phyloP scores from a whole-genome alignment of 1,140 invertebrate genomes.

The Neodiprion lecontei region DNA sequence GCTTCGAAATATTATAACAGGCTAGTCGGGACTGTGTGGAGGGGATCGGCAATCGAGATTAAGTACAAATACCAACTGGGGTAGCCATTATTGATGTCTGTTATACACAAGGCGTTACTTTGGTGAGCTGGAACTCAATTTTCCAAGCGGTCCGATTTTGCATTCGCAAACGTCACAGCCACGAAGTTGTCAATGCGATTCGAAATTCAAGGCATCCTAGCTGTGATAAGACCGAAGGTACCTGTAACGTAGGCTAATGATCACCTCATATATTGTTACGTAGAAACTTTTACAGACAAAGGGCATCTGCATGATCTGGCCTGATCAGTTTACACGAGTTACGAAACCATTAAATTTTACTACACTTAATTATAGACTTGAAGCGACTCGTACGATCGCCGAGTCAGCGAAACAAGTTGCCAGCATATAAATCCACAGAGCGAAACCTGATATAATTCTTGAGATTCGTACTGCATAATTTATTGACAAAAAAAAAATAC shows the following conservation, averaged over 20 bases:
- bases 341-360: conserved; percentile 47
- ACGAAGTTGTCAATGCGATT: too few species aligned
- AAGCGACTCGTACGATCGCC: not conserved
- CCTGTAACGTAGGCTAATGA: too few species aligned
- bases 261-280: too few species aligned
- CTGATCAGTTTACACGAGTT: conserved; percentile 33
- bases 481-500: not conserved
- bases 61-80: not conserved
- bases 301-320: conserved; percentile 19
- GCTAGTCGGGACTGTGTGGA: not conserved
- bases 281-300: too few species aligned
- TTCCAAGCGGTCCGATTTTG: too few species aligned
- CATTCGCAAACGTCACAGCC: too few species aligned
- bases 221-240: too few species aligned
- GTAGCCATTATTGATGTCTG: too few species aligned
- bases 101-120: too few species aligned
- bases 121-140: too few species aligned
- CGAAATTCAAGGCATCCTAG: too few species aligned
- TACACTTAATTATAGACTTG: conserved; percentile 48
- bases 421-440: not conserved
- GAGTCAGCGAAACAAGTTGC: conserved; percentile 3
- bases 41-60: not conserved
- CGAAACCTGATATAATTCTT: not conserved
- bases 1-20: conserved; percentile 36
- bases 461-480: not conserved